Evolutionary conservation across 2,888 invertebrate genomes (phyloP), one percentile per base, ranked within the genome.

Genomic region (Xanthostigma xanthostigma): DNA sequence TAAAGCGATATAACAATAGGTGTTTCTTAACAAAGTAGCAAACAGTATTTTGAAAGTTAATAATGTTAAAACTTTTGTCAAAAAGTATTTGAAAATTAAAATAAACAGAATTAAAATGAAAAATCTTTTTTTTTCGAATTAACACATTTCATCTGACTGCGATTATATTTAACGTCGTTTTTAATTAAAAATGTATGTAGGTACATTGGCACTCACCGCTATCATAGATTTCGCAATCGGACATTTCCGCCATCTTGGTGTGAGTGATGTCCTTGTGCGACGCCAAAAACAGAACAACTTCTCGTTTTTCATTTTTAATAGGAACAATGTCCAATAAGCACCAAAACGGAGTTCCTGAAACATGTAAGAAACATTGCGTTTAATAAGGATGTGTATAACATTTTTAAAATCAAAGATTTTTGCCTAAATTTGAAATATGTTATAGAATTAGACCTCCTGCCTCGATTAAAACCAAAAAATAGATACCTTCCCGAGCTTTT

Each of bases 251-350:
- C 83, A 86, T 85, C 73, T 90, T 91, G 57, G 87, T 86, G 68
- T 87, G 83, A 51, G 93, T 92, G 69, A 95, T 90, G 70, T 95
- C 94, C 73, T 95, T 95, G 74, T 94, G 93, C 17, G 94, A 94
- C 53, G 93, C 94, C 65, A 95, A 78, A 68, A 92, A 95, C 60
- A 95, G 74, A 35, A 95, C 95, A 62, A 95, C 94, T 73, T 94
- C 93, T 54, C 93, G 80, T 69, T 95, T 95, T 68, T 95, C 95
- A 77, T 95, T 95, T 74, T 95, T 95, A 71, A 95, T 95, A 63
- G 95, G 95, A 53, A 95, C 94, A 67, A 95, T 92, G 72, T 95
- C 95, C 70, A 95, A 78, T 59, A 95, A 78, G 71, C 94, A 95
- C 88, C 93, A 91, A 70, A 95, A 95, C 47, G 90, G 85, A 58